These are phyloP conservation scores for Malthinus flaveolus DNA, from an alignment of 2,888 invertebrate species.

Conservation along the genomic window DNA sequence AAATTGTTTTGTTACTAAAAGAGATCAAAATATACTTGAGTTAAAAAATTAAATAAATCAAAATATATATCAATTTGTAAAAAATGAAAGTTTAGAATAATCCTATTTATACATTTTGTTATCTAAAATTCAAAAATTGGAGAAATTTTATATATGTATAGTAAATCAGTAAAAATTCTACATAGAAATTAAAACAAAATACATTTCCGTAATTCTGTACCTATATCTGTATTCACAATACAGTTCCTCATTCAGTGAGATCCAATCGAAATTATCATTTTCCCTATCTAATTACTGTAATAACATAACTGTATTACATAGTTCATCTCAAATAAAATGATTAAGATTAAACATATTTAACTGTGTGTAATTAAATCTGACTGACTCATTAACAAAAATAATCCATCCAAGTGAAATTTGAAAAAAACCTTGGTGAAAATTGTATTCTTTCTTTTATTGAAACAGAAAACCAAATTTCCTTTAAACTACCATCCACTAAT, in stretches of 20 bases:
- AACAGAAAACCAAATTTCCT: no score
- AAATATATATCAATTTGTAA: conserved; percentile 45
- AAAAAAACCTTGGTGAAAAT: no score
- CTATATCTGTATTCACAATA: conserved; percentile 28
- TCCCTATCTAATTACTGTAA: conserved; percentile 44
- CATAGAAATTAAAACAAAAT: conserved; percentile 26
- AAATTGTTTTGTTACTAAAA: conserved; percentile 26
- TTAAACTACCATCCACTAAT: no score
- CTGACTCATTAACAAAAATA: no score
- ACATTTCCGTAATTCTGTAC: conserved; percentile 42
- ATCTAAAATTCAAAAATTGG: conserved; percentile 29
- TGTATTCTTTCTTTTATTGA: no score
- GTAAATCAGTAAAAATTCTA: conserved; percentile 11
- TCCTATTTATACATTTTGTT: conserved; percentile 27
- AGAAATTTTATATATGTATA: conserved; percentile 30
- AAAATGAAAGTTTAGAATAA: conserved; percentile 39
- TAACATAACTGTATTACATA: conserved; percentile 43
- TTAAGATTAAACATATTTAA: no score
- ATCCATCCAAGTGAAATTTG: no score
- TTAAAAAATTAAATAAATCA: conserved; percentile 19
- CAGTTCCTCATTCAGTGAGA: conserved; percentile 43
- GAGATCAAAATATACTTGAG: conserved; percentile 30
- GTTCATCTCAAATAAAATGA: conserved; percentile 37
- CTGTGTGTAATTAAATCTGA: no score
- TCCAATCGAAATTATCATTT: conserved; percentile 41